These are phyloP conservation scores for Aramus guarauna DNA, from an alignment of 2,113 vertebrate species.

Conservation along the genomic window DNA sequence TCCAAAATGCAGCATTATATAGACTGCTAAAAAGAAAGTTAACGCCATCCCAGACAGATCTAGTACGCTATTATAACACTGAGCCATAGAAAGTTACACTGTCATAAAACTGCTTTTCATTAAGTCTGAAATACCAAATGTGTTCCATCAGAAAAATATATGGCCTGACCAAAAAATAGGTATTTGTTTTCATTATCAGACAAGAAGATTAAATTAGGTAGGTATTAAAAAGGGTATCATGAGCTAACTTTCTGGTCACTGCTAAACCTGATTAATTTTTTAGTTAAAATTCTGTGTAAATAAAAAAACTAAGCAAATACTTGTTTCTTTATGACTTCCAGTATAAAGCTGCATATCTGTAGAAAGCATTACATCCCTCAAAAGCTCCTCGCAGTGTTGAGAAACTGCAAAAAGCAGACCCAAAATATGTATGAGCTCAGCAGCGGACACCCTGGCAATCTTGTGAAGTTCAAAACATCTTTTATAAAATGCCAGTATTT, in stretches of 20 bases:
- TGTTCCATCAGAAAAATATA: not conserved
- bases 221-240: not conserved
- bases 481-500: not conserved
- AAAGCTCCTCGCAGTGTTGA: not conserved
- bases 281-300: not conserved
- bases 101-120: not conserved
- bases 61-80: not conserved
- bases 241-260: not conserved
- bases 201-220: not conserved
- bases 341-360: not conserved
- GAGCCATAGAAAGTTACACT: not conserved
- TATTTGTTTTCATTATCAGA: not conserved
- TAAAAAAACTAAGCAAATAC: not conserved
- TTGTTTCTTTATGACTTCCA: not conserved
- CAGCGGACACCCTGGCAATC: not conserved
- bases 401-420: not conserved
- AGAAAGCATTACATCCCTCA: not conserved
- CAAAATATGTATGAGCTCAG: not conserved
- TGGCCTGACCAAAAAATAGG: not conserved
- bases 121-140: not conserved
- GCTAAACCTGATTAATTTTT: not conserved
- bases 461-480: not conserved
- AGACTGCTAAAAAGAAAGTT: no score
- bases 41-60: not conserved
- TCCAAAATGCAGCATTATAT: not conserved